Evolutionary conservation across 2,888 invertebrate genomes (phyloP).

Genomic region (Sericinus montela): DNA sequence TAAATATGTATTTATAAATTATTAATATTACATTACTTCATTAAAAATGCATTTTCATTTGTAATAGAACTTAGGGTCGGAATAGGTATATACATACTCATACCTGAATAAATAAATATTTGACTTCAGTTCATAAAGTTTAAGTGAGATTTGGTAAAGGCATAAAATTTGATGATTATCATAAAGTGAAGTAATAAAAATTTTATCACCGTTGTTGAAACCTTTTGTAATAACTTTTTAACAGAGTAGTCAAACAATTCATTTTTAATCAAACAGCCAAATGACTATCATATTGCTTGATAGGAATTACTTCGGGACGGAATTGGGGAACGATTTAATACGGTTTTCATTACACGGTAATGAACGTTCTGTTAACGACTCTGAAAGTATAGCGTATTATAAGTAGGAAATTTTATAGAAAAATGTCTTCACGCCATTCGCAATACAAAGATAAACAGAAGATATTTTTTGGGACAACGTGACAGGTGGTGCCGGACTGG

Average conservation of each 20-base stretch:
- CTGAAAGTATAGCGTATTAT: not conserved
- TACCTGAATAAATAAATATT: too few relatives aligned
- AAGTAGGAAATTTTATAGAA: too few relatives aligned
- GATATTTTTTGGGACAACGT: too few relatives aligned
- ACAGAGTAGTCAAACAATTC: constrained; percentile 25
- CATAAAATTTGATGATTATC: constrained; percentile 23
- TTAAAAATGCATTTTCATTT: too few relatives aligned
- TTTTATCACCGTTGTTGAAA: constrained; percentile 20
- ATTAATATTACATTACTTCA: too few relatives aligned
- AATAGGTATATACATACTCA: too few relatives aligned
- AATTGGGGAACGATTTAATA: constrained; percentile 17
- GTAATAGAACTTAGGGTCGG: too few relatives aligned
- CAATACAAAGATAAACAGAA: too few relatives aligned
- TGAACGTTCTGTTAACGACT: constrained; percentile 25
- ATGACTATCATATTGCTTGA: constrained; percentile 15
- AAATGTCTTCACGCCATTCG: too few relatives aligned
- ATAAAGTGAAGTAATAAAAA: constrained; percentile 26
- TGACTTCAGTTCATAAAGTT: not conserved
- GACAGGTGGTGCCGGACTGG: too few relatives aligned
- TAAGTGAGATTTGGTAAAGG: constrained; percentile 8
- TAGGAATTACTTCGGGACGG: constrained; percentile 10
- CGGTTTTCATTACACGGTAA: constrained; percentile 12
- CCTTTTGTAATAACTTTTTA: constrained; percentile 27
- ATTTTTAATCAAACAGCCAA: constrained; percentile 32
- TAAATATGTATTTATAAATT: too few relatives aligned